Evolutionary conservation across 2,888 invertebrate genomes (phyloP), one percentile per base, ranked within the genome.

Genomic region (Vanessa cardui): DNA sequence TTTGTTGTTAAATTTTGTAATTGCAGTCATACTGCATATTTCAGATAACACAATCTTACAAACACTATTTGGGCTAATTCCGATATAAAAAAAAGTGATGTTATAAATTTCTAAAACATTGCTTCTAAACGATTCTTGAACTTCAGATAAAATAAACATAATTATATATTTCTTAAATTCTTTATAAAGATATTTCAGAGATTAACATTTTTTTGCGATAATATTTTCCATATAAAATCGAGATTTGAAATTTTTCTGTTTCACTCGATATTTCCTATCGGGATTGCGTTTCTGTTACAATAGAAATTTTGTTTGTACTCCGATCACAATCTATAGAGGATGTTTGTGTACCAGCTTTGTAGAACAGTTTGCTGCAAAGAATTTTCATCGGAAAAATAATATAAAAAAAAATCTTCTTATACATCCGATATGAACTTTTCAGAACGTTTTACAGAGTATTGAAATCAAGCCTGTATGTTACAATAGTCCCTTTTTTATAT

Each of bases 291-390:
- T 69, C 60, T 59, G 52, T 54, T 65, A 66, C 47, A 62, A 68
- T 68, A 66, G 59, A 50, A 59, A 54, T 58, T 56, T 54, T 64
- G 64, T 70, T 65, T 66, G 64, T 70, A 62, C 62, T 63, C 47
- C 61, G 72, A 64, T 68, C 62, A 66, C 49, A 68, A 70, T 70
- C 68, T 69, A 39, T 62, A 46, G 56, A 61, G 45, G 44, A 66
- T 66, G 62, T 69, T 62, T 58, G 61, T 31, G n/a, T 12, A 52
- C 33, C 39, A 54, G 44, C 20, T 31, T 31, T 21, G 58, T 62
- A 59, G 9, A 50, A 64, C 52, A 63, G 58, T 63, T 70, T 62
- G 63, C 49, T 39, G 18, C 20, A 46, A 65, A 12, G 18, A 39
- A 39, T 56, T 39, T 56, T 39, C 8, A 39, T 56, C 39, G 56